A percentile compares a stretch with the other conserved stretches of the same genome.
Evolutionary conservation across 2,113 vertebrate genomes (phyloP).

Genomic region (Microtus richardsoni): DNA sequence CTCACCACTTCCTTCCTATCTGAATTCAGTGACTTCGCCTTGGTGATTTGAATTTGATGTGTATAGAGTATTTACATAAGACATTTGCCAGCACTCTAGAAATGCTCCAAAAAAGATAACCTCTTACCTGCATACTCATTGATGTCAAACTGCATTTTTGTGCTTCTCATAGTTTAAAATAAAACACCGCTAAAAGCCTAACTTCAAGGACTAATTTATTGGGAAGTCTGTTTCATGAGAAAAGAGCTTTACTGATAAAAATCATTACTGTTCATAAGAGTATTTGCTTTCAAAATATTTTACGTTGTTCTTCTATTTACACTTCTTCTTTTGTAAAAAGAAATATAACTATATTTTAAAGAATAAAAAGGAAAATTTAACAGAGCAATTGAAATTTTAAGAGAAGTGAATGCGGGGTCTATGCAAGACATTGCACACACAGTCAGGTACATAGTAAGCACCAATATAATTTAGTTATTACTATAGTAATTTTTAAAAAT

Average conservation of each 20-base stretch:
- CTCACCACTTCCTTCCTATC: not conserved
- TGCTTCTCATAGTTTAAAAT: not conserved
- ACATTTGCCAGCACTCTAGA: not conserved
- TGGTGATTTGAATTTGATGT: not conserved
- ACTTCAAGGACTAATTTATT: not conserved
- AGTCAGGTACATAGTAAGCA: not conserved
- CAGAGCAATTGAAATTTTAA: not conserved
- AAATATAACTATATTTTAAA: not conserved
- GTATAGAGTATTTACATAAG: not conserved
- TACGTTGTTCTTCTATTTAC: not conserved
- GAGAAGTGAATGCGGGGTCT: not conserved
- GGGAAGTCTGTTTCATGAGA: not conserved
- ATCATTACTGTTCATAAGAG: not conserved
- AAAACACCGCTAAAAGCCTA: not conserved
- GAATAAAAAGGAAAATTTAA: not conserved
- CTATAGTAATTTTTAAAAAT: not conserved
- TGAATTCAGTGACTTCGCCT: not conserved
- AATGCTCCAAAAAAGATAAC: not conserved
- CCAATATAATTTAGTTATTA: not conserved
- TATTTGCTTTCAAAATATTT: not conserved
- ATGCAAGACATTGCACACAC: not conserved
- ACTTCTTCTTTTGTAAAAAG: slow-evolving; percentile 2
- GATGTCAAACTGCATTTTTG: not conserved
- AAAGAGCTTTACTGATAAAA: not conserved
- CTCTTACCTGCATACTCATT: not conserved